phyloP scores from a whole-genome alignment of 2,113 vertebrate species.

The Notarius quadriscutis region DNA sequence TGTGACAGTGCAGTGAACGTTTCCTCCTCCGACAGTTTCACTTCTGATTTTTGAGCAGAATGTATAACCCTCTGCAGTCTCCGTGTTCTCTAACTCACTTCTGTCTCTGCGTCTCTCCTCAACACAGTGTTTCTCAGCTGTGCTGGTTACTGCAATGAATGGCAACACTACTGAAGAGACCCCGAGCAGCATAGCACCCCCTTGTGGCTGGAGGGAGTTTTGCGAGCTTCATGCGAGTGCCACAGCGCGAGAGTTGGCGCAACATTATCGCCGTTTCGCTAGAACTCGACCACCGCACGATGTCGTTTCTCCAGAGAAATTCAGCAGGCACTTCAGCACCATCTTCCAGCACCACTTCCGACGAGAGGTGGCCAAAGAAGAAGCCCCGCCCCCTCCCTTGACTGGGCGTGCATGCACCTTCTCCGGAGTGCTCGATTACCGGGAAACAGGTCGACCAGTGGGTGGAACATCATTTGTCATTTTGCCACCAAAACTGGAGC shows the following conservation, averaged over 20 bases:
- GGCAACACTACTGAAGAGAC: conserved; percentile 86
- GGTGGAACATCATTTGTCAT: conserved; percentile 66
- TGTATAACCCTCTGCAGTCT: neutral
- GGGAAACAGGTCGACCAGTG: conserved; percentile 76
- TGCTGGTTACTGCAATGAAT: conserved; percentile 91
- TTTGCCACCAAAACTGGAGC: conserved; percentile 64
- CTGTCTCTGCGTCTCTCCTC: conserved; percentile 14
- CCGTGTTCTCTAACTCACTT: neutral
- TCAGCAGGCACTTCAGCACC: conserved; percentile 88
- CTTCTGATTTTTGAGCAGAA: conserved; percentile 3
- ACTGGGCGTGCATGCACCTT: conserved; percentile 69
- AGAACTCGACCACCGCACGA: conserved; percentile 83
- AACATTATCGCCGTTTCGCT: conserved; percentile 89
- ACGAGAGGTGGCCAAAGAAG: conserved; percentile 84
- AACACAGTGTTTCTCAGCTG: conserved; percentile 74
- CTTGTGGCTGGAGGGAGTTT: conserved; percentile 93
- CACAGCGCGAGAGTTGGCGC: conserved; percentile 86
- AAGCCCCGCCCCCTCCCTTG: conserved; percentile 58
- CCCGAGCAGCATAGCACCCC: conserved; percentile 68
- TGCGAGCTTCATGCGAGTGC: conserved; percentile 92
- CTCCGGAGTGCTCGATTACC: conserved; percentile 83
- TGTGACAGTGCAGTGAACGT: neutral
- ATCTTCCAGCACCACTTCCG: conserved; percentile 94
- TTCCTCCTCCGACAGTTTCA: conserved; percentile 7
- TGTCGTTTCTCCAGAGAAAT: conserved; percentile 84